Evolutionary conservation across 2,113 vertebrate genomes (phyloP), one percentile per base, ranked within the genome.

Genomic region (Syngnathus typhle): DNA sequence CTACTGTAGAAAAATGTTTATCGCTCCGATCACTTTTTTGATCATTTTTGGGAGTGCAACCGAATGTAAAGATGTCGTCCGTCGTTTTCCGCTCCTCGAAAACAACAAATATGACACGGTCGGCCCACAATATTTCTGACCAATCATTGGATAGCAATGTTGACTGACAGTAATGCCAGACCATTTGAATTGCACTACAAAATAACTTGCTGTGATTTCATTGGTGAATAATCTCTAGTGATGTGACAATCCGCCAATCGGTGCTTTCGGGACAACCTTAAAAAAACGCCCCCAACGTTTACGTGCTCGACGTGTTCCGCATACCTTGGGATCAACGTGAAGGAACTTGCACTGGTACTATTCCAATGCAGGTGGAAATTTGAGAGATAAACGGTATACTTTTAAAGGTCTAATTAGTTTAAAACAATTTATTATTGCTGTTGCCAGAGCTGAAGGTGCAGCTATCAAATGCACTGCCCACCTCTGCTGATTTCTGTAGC

Each of bases 41-140:
- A 16, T 2, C 16, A 44, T 2, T 62, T 23, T 43, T 10, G 13
- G 2, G 18, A 43, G 37, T 11, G 38, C 19, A 21, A n/a, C 16
- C 4, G 12, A 56, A 15, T 56, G 5, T 69, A 80, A 91, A 91
- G 81, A 91, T 89, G 88, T 90, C 90, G 81, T 84, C 87, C 67
- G 60, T 76, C 16, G 58, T 77, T 9, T 71, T 69, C 68, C 65
- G 68, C 52, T 51, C 27, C 41, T 78, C 75, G 65, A 85, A 83
- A 89, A 89, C 86, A 91, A 90, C 87, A 90, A 86, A 87, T 7
- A 1, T 32, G 10, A 12, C 23, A 36, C 55, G 64, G 62, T 71
- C 75, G 79, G 43, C 78, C 80, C 13, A 7, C 15, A 6, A 5
- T 15, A 51, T 23, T 1, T 1, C 0, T 52, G 52, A 63, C 90